Conservation (phyloP, 2,113 vertebrate genomes). For the Corvus moneduloides region DNA sequence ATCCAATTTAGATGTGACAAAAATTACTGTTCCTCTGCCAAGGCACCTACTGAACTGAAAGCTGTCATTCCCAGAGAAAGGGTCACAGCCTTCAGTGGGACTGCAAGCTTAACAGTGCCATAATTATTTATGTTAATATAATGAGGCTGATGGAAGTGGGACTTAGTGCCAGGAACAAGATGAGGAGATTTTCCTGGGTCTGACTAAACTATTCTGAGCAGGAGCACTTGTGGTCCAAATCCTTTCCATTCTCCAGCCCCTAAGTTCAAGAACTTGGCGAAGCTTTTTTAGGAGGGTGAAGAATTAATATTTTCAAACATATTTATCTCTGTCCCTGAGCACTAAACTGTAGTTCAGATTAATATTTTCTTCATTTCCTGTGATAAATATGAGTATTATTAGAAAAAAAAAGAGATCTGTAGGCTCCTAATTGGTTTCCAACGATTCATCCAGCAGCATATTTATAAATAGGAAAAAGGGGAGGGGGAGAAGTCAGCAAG, state of each 20-base stretch:
- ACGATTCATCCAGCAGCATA: neutral
- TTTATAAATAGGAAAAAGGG: neutral
- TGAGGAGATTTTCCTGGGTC: neutral
- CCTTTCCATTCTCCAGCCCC: neutral
- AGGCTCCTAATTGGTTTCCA: neutral
- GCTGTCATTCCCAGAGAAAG: neutral
- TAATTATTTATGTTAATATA: neutral
- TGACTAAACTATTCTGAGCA: neutral
- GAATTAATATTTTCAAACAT: neutral
- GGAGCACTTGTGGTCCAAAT: neutral
- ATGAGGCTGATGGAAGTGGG: neutral
- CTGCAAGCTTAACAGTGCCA: neutral
- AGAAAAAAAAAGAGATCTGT: neutral
- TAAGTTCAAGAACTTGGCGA: neutral
- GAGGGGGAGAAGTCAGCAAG: neutral
- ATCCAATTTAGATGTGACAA: neutral
- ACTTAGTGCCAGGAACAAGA: neutral
- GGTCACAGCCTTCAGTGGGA: neutral
- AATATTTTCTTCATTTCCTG: neutral
- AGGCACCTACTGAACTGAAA: neutral
- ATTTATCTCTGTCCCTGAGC: neutral
- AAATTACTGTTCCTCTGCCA: neutral
- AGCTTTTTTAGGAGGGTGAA: neutral
- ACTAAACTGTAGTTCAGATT: neutral
- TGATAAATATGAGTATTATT: neutral